These are phyloP conservation scores for Anticlea derivata DNA, from an alignment of 2,888 invertebrate species.

Conservation along the genomic window DNA sequence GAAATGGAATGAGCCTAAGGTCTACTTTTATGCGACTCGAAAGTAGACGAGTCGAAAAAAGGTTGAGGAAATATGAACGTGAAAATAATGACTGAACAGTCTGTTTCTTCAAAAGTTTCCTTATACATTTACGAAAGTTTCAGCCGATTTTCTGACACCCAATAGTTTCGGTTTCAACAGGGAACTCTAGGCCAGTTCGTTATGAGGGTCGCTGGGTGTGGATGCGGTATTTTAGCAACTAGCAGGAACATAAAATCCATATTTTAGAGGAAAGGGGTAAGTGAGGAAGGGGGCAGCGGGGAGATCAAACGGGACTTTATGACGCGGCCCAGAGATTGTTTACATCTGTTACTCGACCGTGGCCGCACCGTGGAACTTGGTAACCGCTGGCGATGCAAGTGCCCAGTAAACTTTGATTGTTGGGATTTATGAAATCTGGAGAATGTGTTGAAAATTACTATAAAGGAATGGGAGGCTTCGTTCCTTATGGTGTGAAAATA, in stretches of 20 bases:
- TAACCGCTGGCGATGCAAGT: conserved; percentile 71
- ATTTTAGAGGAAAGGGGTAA: conserved; percentile 71
- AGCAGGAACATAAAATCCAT: conserved; percentile 79
- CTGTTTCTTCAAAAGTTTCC: conserved; percentile 18
- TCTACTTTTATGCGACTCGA: neutral
- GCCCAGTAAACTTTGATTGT: conserved; percentile 52
- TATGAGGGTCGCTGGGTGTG: conserved; percentile 65
- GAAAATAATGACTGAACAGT: conserved; percentile 1
- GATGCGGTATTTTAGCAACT: conserved; percentile 78
- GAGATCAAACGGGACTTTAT: conserved; percentile 82
- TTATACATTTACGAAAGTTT: conserved; percentile 17
- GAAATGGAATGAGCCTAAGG: too few relatives aligned
- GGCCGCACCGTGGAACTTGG: conserved; percentile 73
- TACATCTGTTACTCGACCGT: conserved; percentile 79
- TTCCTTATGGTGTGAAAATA: neutral
- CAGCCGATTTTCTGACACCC: conserved; percentile 23
- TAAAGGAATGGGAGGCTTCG: neutral
- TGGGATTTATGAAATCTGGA: conserved; percentile 34
- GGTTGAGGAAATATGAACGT: conserved; percentile 1
- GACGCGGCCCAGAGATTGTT: conserved; percentile 79
- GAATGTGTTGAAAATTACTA: conserved; percentile 10
- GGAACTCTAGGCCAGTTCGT: conserved; percentile 42
- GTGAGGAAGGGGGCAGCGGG: conserved; percentile 49
- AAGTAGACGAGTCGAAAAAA: neutral
- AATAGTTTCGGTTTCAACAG: conserved; percentile 18